phyloP scores from a whole-genome alignment of 2,113 vertebrate species.

The Podilymbus podiceps region DNA sequence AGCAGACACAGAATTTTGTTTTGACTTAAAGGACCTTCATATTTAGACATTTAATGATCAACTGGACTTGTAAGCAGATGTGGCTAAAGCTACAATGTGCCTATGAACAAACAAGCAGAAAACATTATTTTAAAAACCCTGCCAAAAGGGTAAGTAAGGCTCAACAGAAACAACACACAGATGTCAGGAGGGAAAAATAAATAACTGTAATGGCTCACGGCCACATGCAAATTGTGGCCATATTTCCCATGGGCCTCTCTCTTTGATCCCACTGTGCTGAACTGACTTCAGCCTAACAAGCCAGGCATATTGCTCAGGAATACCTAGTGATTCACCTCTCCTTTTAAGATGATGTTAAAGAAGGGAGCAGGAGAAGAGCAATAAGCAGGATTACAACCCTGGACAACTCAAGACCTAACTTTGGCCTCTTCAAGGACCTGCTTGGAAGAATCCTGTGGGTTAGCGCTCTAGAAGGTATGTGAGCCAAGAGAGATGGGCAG shows the following conservation, averaged over 20 bases:
- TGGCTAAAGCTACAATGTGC: neutral
- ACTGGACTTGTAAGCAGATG: constrained; percentile 26
- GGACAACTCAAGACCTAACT: no score
- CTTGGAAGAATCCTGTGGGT: no score
- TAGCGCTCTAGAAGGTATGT: no score
- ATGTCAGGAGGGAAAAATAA: constrained; percentile 50
- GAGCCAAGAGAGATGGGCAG: no score
- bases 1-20: constrained; percentile 8
- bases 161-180: constrained; percentile 36
- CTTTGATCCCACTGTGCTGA: neutral
- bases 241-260: neutral
- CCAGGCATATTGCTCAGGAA: neutral
- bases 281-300: neutral
- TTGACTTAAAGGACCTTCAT: constrained; percentile 7
- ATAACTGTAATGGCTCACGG: neutral
- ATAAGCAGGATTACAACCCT: no score
- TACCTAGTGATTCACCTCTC: neutral
- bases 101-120: neutral
- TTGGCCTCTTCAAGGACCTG: no score
- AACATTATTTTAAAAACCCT: neutral
- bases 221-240: constrained; percentile 21
- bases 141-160: constrained; percentile 45
- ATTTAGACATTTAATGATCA: neutral
- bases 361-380: no score
- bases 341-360: neutral